Evolutionary conservation across 2,888 invertebrate species (phyloP).

Genomic region (Amphipyra berbera): DNA sequence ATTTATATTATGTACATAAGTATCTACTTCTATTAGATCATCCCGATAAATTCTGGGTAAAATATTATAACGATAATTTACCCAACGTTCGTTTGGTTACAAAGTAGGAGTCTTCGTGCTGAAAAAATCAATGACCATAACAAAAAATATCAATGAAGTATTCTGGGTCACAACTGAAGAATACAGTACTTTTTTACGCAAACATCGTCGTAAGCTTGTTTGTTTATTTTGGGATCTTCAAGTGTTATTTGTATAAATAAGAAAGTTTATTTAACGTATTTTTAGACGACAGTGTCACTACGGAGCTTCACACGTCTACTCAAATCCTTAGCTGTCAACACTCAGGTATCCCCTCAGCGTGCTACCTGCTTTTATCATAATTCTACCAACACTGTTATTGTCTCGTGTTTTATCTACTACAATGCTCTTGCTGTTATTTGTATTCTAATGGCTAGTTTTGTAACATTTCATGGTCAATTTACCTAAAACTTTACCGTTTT

Average conservation of each 20-base stretch:
- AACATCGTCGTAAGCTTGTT: constrained; percentile 27
- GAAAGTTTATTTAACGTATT: constrained; percentile 42
- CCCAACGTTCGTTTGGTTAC: constrained; percentile 26
- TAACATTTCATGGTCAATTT: constrained; percentile 7
- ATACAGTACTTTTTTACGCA: constrained; percentile 28
- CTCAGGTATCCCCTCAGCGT: constrained; percentile 46
- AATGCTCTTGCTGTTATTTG: constrained; percentile 25
- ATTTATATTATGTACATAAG: constrained; percentile 59
- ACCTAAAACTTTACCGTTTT: background rate
- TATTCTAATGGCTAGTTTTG: constrained; percentile 13
- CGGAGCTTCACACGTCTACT: constrained; percentile 41
- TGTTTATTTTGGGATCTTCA: constrained; percentile 36
- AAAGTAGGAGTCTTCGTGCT: constrained; percentile 19
- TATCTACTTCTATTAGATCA: constrained; percentile 50
- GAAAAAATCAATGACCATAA: constrained; percentile 46
- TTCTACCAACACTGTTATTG: constrained; percentile 45
- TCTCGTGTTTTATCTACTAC: constrained; percentile 39
- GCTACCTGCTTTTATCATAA: constrained; percentile 52
- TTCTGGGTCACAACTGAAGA: constrained; percentile 31
- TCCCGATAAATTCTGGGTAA: constrained; percentile 52
- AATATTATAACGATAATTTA: constrained; percentile 53
- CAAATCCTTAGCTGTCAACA: constrained; percentile 52
- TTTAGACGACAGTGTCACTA: constrained; percentile 45
- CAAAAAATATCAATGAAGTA: constrained; percentile 40
- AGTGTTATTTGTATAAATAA: constrained; percentile 38